These are phyloP conservation scores for Tenrec ecaudatus DNA, from an alignment of 2,113 vertebrate species.

Conservation along the genomic window DNA sequence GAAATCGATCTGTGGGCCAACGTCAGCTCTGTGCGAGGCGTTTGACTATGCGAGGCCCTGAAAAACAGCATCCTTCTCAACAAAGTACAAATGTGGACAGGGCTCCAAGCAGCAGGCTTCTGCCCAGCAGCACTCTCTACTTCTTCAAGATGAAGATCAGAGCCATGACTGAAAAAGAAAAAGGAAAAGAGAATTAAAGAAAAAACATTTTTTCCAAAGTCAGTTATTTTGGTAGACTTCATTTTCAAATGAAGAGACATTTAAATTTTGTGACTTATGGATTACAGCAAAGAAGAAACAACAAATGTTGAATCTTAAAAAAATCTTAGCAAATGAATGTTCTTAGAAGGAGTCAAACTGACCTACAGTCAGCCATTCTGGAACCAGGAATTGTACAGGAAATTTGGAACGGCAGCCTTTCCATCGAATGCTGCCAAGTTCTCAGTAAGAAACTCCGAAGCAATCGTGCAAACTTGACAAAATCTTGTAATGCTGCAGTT, in stretches of 20 bases:
- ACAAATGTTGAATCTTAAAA: constrained; percentile 31
- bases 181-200: neutral
- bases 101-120: constrained; percentile 71
- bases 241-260: constrained; percentile 29
- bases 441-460: neutral
- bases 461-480: neutral
- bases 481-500: neutral
- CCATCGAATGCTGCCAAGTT: neutral
- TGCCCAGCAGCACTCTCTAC: neutral
- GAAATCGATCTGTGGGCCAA: constrained; percentile 67
- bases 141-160: constrained; percentile 83
- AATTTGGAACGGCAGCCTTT: neutral
- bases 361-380: neutral
- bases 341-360: constrained; percentile 12
- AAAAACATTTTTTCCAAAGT: neutral
- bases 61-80: constrained; percentile 62
- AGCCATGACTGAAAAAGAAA: constrained; percentile 87
- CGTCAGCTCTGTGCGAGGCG: constrained; percentile 67
- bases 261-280: neutral
- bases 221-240: neutral
- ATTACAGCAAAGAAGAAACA: neutral
- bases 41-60: constrained; percentile 43
- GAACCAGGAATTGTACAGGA: neutral
- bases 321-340: constrained; percentile 34
- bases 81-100: neutral